Conservation (phyloP, 2,888 invertebrate genomes). For the Asteroscopus sphinx region DNA sequence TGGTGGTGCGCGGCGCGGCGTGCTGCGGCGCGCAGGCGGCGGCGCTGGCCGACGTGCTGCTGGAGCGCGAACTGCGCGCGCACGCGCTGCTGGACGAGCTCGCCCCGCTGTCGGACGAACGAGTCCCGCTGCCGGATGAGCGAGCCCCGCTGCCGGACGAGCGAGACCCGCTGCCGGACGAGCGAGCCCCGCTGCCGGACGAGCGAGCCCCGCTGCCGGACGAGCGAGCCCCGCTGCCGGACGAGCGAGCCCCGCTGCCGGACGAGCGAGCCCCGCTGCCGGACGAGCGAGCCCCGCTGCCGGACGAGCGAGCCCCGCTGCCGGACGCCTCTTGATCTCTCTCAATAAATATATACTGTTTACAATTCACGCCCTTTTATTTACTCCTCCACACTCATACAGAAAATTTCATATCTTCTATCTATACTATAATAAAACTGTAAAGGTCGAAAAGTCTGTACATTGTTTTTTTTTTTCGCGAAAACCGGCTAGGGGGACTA, state of each 20-base stretch:
- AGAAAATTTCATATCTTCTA: too few relatives aligned
- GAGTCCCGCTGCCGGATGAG: slow-evolving; percentile 94
- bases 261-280: slow-evolving; percentile 94
- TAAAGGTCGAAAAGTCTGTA: too few relatives aligned
- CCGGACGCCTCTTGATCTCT: not conserved
- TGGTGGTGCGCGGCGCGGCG: slow-evolving; percentile 75
- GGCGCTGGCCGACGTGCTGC: slow-evolving; percentile 93
- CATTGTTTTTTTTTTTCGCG: too few relatives aligned
- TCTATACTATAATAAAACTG: too few relatives aligned
- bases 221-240: slow-evolving; percentile 71
- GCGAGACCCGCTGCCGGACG: slow-evolving; percentile 94
- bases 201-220: slow-evolving; percentile 91
- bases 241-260: slow-evolving; percentile 91
- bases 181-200: slow-evolving; percentile 93
- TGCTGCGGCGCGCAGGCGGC: slow-evolving; percentile 87
- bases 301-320: slow-evolving; percentile 91
- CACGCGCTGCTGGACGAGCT: slow-evolving; percentile 94
- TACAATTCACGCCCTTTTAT: not conserved
- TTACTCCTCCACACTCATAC: too few relatives aligned
- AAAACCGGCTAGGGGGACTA: too few relatives aligned
- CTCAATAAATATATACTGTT: slow-evolving; percentile 18
- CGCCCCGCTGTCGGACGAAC: slow-evolving; percentile 5
- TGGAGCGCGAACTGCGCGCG: slow-evolving; percentile 93
- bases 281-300: slow-evolving; percentile 93
- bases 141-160: too few relatives aligned